Evolutionary conservation across 1,140 invertebrate genomes (phyloP), one percentile per base, ranked within the genome.

Genomic region (Drosophila fuyamai): DNA sequence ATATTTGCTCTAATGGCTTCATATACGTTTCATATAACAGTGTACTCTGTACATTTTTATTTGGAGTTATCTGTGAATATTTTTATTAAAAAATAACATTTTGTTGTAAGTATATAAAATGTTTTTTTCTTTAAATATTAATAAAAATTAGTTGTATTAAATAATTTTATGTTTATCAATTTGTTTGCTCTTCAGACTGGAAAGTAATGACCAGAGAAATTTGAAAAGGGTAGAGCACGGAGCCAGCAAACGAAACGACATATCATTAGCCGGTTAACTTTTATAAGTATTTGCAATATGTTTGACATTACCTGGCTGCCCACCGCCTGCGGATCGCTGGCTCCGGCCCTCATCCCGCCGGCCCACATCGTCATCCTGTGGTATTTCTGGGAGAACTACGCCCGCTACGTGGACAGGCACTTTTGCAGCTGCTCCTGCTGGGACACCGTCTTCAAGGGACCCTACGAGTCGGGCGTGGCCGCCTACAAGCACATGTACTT

Each of bases 401-500:
- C 95, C 38, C 93, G 94, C 35, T 93, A 94, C 57, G 95, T 96
- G 47, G 95, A 96, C 79, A 94, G 93, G 72, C 93, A 94, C 40
- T 94, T 94, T 72, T 97, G 96, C 86, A 95, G 95, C n/a, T 96
- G 96, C 92, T 95, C 95, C 4, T 97, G 96, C 86, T 97, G 96
- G 95, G 96, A 97, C 89, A 96, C 96, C 10, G 94, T 96, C 32
- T 97, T 96, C 88, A 96, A 96, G 94, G 96, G 96, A 94, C 94
- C 95, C 12, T 97, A 97, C 88, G 96, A 97, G 92, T 94, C 95
- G 46, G 95, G 95, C 16, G 93, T 96, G 59, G 95, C 95, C 44
- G 94, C 95, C 9, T 97, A 96, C 91, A 97, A 97, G 89, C 96
- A 97, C 84, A 94, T 97, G 83, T 97, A 97, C 91, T 97, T 97